phyloP scores from a whole-genome alignment of 2,113 vertebrate species.

The Morone saxatilis region DNA sequence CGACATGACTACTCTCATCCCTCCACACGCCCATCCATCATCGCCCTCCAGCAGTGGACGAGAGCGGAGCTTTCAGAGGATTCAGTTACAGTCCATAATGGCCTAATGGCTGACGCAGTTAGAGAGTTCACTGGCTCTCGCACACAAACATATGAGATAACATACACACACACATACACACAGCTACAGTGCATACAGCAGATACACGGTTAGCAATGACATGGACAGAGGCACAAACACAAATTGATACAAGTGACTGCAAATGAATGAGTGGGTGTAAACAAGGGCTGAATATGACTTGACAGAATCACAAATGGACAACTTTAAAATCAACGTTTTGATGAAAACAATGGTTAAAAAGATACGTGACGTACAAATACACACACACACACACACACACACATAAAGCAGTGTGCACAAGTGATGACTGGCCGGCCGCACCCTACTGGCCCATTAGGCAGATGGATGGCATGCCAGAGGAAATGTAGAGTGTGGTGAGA shows the following conservation, averaged over 20 bases:
- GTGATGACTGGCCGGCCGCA: constrained; percentile 65
- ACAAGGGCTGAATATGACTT: neutral
- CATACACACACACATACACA: constrained; percentile 24
- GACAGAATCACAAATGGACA: neutral
- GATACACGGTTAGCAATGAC: neutral
- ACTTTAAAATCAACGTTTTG: neutral
- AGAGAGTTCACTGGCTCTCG: constrained; percentile 47
- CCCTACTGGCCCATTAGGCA: constrained; percentile 78
- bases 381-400: constrained; percentile 32
- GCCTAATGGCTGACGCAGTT: constrained; percentile 70
- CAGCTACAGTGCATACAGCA: neutral
- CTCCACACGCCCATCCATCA: constrained; percentile 57
- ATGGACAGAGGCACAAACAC: constrained; percentile 15
- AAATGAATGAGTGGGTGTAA: neutral
- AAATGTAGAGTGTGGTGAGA: constrained; percentile 74
- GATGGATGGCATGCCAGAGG: constrained; percentile 76
- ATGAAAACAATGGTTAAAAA: constrained; percentile 1
- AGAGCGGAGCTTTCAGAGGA: constrained; percentile 69
- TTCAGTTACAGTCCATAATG: constrained; percentile 75
- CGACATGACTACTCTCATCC: constrained; percentile 41
- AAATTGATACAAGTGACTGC: neutral
- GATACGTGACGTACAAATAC: constrained; percentile 13
- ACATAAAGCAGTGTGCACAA: constrained; percentile 33
- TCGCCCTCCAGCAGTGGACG: constrained; percentile 41
- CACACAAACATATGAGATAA: constrained; percentile 14